These are phyloP conservation scores for Stegodyphus mimosarum DNA, from an alignment of 1,140 invertebrate genomes.

Conservation along the genomic window DNA sequence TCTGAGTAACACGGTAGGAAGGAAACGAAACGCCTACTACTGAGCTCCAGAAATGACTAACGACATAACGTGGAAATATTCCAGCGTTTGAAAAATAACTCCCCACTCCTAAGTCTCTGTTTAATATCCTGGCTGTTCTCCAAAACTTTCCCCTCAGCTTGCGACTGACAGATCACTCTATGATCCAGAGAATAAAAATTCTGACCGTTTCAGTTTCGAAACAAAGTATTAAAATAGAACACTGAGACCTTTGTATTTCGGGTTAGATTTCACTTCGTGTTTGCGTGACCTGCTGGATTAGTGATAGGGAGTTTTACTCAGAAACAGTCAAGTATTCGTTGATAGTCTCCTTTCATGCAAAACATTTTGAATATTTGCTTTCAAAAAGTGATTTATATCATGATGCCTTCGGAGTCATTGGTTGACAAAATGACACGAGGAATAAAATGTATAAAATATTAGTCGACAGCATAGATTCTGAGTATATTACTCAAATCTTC, in stretches of 20 bases:
- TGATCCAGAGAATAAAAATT: not conserved
- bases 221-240: conserved; percentile 20
- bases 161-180: not conserved
- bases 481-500: too few relatives aligned
- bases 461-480: too few relatives aligned
- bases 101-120: conserved; percentile 32
- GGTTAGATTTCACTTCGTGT: not conserved
- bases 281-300: conserved; percentile 3
- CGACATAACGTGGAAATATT: not conserved
- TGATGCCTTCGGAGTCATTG: too few relatives aligned
- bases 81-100: conserved; percentile 35
- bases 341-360: too few relatives aligned
- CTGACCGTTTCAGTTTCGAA: not conserved
- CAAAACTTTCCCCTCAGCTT: conserved; percentile 6
- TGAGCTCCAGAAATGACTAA: conserved; percentile 9
- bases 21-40: conserved; percentile 11
- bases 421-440: too few relatives aligned
- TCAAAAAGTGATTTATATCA: too few relatives aligned
- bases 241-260: conserved; percentile 10
- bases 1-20: not conserved
- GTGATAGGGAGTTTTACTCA: not conserved
- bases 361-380: too few relatives aligned
- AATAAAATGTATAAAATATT: too few relatives aligned
- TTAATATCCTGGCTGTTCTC: conserved; percentile 34
- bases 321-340: too few relatives aligned